Conservation (phyloP, 2,888 invertebrate genomes). For the Leucophenga montana region DNA sequence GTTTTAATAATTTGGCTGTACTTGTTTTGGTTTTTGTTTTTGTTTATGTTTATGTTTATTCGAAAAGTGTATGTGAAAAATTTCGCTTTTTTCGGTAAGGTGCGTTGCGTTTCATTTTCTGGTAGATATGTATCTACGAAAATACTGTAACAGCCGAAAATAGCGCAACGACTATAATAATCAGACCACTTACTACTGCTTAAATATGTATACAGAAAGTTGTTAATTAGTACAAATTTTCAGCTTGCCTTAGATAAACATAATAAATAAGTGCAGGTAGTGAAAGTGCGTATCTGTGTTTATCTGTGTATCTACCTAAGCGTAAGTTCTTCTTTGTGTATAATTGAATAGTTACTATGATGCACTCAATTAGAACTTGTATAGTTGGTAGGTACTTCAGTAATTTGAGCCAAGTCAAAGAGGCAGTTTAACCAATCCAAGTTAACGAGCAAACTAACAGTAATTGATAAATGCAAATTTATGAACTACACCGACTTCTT, state of each 20-base stretch:
- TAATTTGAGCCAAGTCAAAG: neutral
- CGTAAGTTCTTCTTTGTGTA: too few relatives aligned
- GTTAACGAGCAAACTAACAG: conserved; percentile 49
- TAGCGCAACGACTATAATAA: too few relatives aligned
- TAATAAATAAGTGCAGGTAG: neutral
- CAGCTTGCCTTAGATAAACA: neutral
- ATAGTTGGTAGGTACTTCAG: neutral
- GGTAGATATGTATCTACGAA: too few relatives aligned
- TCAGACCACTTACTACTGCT: too few relatives aligned
- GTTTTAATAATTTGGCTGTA: neutral
- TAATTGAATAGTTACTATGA: neutral
- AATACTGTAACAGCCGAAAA: too few relatives aligned
- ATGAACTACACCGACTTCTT: conserved; percentile 42
- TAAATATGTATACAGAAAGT: neutral
- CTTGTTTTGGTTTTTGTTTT: neutral
- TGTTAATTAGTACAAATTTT: conserved; percentile 21
- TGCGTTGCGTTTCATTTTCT: neutral
- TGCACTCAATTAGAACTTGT: neutral
- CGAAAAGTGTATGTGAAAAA: neutral
- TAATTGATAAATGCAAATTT: conserved; percentile 64
- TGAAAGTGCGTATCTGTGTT: neutral
- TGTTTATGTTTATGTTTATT: neutral
- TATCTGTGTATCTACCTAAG: neutral
- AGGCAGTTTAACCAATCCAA: neutral
- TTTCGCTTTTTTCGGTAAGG: neutral